Evolutionary conservation across 2,797 vertebrate species (phyloP), one percentile per base, ranked within the genome.

Genomic region (Natrix natrix): DNA sequence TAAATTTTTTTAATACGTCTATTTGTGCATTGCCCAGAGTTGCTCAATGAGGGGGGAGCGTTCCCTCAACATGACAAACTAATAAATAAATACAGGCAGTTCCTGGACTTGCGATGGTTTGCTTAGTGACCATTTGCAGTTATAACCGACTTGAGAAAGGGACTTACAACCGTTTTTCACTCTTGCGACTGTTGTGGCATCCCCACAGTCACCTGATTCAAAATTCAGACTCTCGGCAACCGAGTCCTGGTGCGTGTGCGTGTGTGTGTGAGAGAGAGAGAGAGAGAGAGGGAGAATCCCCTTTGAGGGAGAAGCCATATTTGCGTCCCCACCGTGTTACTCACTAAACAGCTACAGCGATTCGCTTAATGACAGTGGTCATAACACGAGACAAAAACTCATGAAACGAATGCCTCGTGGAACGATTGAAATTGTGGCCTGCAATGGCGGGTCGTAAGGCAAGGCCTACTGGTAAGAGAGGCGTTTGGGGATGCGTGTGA

Each of bases 131-230:
- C 56, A 1, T 57, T 57, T 57, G 4, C 20, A 20, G 16, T 74
- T 74, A 32, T 6, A 37, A 37, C 66, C 0, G n/a, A 5, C n/a
- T 32, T 74, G n/a, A 14, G 48, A 66, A 66, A 66, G 26, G 10
- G 26, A 28, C 24, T 28, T n/a, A 13, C 0, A 4, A 0, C 28
- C 5, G 4, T n/a, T n/a, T 69, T 32, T 32, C 16, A 43, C 69
- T 1, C 16, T 37, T 74, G 32, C 3, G 1, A 74, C 69, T 2
- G 1, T 20, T 37, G n/a, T 5, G 1, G 66, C 2, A 0, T 16
- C 6, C 2, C 32, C 5, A 5, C 28, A 14, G 5, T 69, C n/a
- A 6, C 13, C 0, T 20, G 69, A 22, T 78, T 69, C 17, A 17
- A 16, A 69, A 32, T 59, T 69, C 12, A 32, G 13, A 32, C n/a